phyloP scores from a whole-genome alignment of 2,888 invertebrate species.

The Tachystola acroxantha region DNA sequence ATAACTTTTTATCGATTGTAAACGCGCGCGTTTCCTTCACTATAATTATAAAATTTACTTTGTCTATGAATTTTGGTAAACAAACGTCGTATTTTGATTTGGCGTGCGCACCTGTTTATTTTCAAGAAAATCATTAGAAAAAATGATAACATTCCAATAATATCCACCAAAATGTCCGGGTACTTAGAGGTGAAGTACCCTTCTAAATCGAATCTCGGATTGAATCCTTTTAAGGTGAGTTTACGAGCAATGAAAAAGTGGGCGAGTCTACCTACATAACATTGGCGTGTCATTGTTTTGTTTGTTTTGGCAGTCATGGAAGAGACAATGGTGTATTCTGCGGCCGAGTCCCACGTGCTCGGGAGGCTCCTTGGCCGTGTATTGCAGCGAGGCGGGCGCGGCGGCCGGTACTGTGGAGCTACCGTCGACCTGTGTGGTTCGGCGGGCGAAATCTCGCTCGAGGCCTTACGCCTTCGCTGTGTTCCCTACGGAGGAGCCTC shows the following conservation, averaged over 20 bases:
- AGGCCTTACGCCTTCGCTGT: constrained; percentile 84
- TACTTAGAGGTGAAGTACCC: constrained; percentile 82
- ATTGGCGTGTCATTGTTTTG: constrained; percentile 30
- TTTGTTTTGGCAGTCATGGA: constrained; percentile 77
- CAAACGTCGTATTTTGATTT: constrained; percentile 20
- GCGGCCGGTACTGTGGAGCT: constrained; percentile 72
- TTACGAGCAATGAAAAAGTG: constrained; percentile 7
- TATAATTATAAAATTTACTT: too few relatives aligned
- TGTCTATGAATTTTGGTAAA: constrained; percentile 42
- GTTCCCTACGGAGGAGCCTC: constrained; percentile 74
- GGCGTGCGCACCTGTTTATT: constrained; percentile 1
- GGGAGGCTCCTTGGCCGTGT: constrained; percentile 76
- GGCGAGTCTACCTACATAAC: constrained; percentile 19
- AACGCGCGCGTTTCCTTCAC: neutral
- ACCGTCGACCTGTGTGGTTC: constrained; percentile 78
- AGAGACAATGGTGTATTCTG: constrained; percentile 82
- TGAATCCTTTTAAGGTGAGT: constrained; percentile 82
- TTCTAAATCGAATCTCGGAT: constrained; percentile 76
- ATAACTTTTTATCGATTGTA: neutral
- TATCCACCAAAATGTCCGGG: constrained; percentile 61
- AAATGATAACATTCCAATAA: constrained; percentile 2
- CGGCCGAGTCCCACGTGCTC: constrained; percentile 73
- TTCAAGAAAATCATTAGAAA: neutral
- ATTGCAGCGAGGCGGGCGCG: constrained; percentile 70
- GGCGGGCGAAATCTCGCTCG: constrained; percentile 82